Percentiles rank a stretch among this genome's conserved stretches.
These are phyloP conservation scores for Elaphurus davidianus DNA, from an alignment of 2,113 vertebrate genomes.

Conservation along the genomic window DNA sequence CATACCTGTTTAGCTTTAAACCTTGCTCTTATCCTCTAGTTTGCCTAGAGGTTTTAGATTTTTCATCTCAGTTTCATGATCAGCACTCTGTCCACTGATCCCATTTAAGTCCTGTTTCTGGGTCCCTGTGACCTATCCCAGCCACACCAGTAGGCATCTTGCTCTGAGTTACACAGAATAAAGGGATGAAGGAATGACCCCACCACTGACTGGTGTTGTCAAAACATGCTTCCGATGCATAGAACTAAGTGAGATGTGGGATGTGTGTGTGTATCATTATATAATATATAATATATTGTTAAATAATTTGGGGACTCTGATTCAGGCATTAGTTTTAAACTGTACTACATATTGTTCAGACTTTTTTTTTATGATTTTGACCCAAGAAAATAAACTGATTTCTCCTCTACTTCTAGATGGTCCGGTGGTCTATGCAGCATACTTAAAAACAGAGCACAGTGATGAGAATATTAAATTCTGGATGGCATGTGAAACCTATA, in stretches of 20 bases:
- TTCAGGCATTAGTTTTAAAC: background rate
- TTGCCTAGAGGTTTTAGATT: background rate
- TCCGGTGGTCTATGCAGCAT: slow-evolving; percentile 70
- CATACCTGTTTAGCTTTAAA: background rate
- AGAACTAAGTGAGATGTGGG: background rate
- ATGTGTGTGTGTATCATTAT: background rate
- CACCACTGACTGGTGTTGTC: background rate
- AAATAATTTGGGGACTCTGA: background rate
- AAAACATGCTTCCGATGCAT: background rate
- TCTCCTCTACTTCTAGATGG: slow-evolving; percentile 75
- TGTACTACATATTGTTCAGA: background rate
- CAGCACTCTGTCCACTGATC: background rate
- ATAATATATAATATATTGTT: background rate
- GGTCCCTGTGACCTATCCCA: background rate
- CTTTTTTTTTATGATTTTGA: background rate
- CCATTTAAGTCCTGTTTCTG: background rate
- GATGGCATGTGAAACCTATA: slow-evolving; percentile 78
- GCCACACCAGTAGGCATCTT: background rate
- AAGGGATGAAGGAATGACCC: background rate
- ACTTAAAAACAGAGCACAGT: slow-evolving; percentile 79
- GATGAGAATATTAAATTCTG: slow-evolving; percentile 81
- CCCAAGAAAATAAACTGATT: background rate
- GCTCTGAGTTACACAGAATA: background rate
- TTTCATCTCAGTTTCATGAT: background rate
- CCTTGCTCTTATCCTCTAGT: background rate